Conservation (phyloP, 2,888 invertebrate species). For the Zootermopsis nevadensis region DNA sequence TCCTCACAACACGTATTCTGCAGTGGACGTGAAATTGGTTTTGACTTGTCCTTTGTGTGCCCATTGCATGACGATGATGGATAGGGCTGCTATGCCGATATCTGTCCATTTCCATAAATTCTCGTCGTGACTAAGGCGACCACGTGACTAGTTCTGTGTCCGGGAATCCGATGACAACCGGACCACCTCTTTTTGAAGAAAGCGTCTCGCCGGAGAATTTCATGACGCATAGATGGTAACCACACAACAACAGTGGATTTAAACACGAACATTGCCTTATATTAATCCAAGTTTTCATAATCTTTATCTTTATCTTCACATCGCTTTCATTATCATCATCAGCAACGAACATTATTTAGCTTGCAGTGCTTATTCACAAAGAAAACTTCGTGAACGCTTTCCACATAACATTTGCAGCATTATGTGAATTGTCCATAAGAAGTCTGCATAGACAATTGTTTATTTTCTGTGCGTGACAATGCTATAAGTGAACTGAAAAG, state of each 20-base stretch:
- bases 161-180: background rate
- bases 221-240: background rate
- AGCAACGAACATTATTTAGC: too few relatives aligned
- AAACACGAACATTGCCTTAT: too few relatives aligned
- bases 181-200: background rate
- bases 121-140: slow-evolving; percentile 7
- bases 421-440: background rate
- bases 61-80: slow-evolving; percentile 22
- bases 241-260: background rate
- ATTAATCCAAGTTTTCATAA: too few relatives aligned
- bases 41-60: slow-evolving; percentile 14
- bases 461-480: background rate
- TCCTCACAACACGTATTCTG: background rate
- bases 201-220: background rate
- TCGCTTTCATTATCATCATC: too few relatives aligned
- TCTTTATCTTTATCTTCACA: too few relatives aligned
- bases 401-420: background rate
- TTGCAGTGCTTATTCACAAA: too few relatives aligned
- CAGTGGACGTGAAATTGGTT: background rate
- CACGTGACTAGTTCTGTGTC: background rate
- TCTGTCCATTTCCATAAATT: slow-evolving; percentile 29
- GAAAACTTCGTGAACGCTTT: too few relatives aligned
- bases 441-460: background rate
- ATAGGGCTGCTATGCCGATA: slow-evolving; percentile 6
- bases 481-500: background rate